Conservation (phyloP, 1,140 invertebrate species). For the Zaprionus inermis region DNA sequence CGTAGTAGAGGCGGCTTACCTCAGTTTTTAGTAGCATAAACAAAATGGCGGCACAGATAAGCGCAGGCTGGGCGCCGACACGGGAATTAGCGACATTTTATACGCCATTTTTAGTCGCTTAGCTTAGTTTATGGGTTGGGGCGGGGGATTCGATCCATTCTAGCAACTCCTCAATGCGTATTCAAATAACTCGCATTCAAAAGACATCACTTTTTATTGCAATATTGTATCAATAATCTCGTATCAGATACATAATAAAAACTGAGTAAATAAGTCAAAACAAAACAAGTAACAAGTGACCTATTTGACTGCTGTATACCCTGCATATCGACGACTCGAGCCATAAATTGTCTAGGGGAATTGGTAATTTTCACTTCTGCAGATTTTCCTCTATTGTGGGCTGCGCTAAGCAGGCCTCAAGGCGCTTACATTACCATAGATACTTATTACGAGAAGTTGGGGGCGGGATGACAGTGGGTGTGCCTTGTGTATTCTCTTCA, state of each 20-base stretch:
- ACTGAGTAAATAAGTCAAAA: neutral
- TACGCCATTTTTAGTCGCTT: neutral
- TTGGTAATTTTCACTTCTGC: slow-evolving; percentile 35
- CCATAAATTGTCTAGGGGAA: slow-evolving; percentile 7
- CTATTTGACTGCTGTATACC: neutral
- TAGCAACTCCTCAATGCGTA: neutral
- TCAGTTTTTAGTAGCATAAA: neutral
- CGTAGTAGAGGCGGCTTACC: neutral
- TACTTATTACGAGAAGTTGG: too few relatives aligned
- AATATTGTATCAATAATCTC: neutral
- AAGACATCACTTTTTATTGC: neutral
- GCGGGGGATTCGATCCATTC: neutral
- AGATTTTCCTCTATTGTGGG: slow-evolving; percentile 30
- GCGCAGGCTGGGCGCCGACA: neutral
- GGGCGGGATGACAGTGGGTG: neutral
- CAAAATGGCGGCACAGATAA: neutral
- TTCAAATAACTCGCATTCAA: neutral
- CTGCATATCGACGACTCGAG: neutral
- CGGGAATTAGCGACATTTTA: slow-evolving; percentile 1
- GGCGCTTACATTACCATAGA: slow-evolving; percentile 20
- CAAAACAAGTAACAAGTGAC: slow-evolving; percentile 14
- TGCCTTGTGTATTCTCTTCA: slow-evolving; percentile 23
- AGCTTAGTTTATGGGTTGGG: neutral
- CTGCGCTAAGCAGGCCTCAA: slow-evolving; percentile 13
- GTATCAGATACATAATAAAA: neutral